Evolutionary conservation across 92 coral and sea anemone species (phyloP), one percentile per base, ranked within the genome.

Genomic region (Diadumene lineata): DNA sequence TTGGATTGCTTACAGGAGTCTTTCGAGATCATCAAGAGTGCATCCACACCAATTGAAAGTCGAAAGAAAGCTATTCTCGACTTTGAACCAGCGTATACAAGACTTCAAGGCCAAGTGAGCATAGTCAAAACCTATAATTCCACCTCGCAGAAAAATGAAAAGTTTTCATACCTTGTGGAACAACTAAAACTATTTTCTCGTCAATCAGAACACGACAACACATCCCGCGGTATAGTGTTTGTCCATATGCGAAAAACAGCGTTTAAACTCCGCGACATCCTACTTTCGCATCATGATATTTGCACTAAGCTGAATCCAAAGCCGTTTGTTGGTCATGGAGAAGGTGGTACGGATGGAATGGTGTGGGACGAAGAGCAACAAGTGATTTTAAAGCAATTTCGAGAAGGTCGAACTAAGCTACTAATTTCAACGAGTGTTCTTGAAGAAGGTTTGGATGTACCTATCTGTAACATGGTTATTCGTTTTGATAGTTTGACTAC

Each of bases 381-480:
- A 43, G 87, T 83, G 51, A 66, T 84, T 21, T 82, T 96, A 69
- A 92, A 84, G 80, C 89, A 77, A 62, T 96, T 96, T 68, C 89
- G 94, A 27, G 79, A 93, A 27, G 99, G 99, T 11, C 80, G 75
- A n/a, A 86, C 85, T 75, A 96, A 92, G 66, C 88, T 96, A 0
- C 89, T 96, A 2, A 66, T 96, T 31, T 89, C 97, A 31, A 96
- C 99, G 7, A 92, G 82, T 65, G 97, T 96, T 24, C 74, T 96
- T 31, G 97, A 96, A 68, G 99, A 96, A 70, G 99, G 99, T 1
- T 89, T 96, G 31, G 99, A 96, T 71, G 99, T 96, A 27, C 99
- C 99, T 3, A 92, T 84, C 9, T 96, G 99, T 77, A 96, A 96
- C 85, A 63, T 88, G 84, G 91, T 96, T 43, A 77, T 92, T 76